Percentiles rank a stretch among this genome's conserved stretches.
phyloP scores from a whole-genome alignment of 2,113 vertebrate species.

The Pelecanus crispus region DNA sequence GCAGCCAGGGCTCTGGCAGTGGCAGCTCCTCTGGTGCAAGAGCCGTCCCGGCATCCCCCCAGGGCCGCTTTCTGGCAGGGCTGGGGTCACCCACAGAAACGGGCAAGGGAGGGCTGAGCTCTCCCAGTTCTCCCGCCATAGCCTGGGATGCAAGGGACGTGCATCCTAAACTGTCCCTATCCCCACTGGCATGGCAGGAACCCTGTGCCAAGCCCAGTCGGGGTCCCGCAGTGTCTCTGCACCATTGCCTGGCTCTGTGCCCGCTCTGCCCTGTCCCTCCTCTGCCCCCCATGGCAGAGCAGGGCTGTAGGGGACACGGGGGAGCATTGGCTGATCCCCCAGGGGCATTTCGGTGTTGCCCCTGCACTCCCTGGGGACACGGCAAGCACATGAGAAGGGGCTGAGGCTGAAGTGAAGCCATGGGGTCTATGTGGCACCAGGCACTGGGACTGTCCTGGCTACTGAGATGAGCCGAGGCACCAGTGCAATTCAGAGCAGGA shows the following conservation, averaged over 20 bases:
- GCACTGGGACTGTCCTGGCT: neutral
- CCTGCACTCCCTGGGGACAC: neutral
- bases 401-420: rapidly evolving
- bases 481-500: rapidly evolving
- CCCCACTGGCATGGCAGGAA: rapidly evolving
- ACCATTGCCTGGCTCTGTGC: neutral
- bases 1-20: neutral
- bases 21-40: neutral
- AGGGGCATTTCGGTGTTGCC: neutral
- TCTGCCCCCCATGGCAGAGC: rapidly evolving
- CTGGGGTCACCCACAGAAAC: rapidly evolving
- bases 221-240: no score
- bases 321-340: neutral
- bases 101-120: neutral
- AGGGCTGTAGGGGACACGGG: rapidly evolving
- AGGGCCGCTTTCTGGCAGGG: rapidly evolving
- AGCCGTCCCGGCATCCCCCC: rapidly evolving
- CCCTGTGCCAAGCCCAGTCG: neutral
- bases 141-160: neutral
- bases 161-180: rapidly evolving
- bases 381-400: rapidly evolving
- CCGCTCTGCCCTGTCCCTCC: neutral
- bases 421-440: rapidly evolving
- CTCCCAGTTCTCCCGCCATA: neutral
- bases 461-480: rapidly evolving